A percentile compares a stretch with the other conserved stretches of the same genome.
phyloP scores from a whole-genome alignment of 1,140 invertebrate species.

The Drosophila novamexicana region DNA sequence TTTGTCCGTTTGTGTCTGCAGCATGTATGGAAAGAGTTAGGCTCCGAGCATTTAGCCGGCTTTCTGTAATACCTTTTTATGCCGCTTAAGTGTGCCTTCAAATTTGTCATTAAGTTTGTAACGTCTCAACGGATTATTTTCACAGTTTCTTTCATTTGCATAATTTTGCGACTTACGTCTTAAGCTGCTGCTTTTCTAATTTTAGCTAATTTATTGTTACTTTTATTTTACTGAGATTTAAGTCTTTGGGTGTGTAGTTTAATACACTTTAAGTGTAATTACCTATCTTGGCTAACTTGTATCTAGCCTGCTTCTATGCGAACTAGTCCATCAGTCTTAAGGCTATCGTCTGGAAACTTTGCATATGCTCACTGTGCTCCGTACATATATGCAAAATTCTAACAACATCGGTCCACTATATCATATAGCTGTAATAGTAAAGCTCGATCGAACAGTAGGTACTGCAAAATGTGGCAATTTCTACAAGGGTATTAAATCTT shows the following conservation, averaged over 20 bases:
- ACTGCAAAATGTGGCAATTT: no score
- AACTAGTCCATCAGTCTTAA: no score
- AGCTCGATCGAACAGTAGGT: no score
- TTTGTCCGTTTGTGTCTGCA: slow-evolving; percentile 36
- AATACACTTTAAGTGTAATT: background rate
- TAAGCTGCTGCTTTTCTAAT: background rate
- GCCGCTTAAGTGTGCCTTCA: slow-evolving; percentile 34
- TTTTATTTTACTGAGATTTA: background rate
- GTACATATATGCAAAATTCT: no score
- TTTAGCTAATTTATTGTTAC: background rate
- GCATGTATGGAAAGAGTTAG: background rate
- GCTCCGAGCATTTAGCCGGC: slow-evolving; percentile 28
- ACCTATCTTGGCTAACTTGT: no score
- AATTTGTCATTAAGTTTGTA: slow-evolving; percentile 43
- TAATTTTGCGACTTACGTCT: slow-evolving; percentile 14
- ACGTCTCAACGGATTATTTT: slow-evolving; percentile 30
- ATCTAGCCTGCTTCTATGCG: no score
- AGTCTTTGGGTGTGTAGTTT: background rate
- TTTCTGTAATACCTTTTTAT: slow-evolving; percentile 35
- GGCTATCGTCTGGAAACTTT: no score
- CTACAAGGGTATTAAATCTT: no score
- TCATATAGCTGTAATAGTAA: no score
- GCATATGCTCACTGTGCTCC: no score
- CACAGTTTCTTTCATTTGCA: slow-evolving; percentile 29
- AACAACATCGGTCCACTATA: no score